These are phyloP conservation scores for Quadroppia sp. DNA, from an alignment of 2,888 invertebrate species.

Conservation along the genomic window DNA sequence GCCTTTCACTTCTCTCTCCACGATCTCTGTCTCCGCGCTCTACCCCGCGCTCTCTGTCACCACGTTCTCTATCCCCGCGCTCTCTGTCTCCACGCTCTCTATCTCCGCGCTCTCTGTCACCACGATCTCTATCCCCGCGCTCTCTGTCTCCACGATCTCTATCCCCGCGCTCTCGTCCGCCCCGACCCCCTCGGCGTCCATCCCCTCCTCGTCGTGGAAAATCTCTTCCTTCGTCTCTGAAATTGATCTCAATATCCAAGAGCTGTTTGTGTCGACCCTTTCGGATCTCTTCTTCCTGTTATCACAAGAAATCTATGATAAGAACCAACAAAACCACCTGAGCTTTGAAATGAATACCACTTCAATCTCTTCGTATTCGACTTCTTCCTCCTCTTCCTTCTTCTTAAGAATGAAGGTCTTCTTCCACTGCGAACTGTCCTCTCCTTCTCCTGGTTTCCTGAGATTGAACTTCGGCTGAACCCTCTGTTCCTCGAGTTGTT, in stretches of 20 bases:
- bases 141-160: slow-evolving; percentile 49
- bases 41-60: slow-evolving; percentile 51
- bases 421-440: slow-evolving; percentile 78
- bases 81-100: slow-evolving; percentile 48
- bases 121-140: slow-evolving; percentile 52
- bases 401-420: slow-evolving; percentile 58
- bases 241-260: slow-evolving; percentile 80
- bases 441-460: slow-evolving; percentile 90
- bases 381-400: slow-evolving; percentile 58
- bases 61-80: slow-evolving; percentile 49
- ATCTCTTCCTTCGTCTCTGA: slow-evolving; percentile 60
- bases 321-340: not conserved
- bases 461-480: slow-evolving; percentile 82
- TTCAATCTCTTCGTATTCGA: slow-evolving; percentile 58
- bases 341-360: slow-evolving; percentile 42
- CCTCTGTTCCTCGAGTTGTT: slow-evolving; percentile 67
- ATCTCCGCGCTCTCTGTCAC: slow-evolving; percentile 56
- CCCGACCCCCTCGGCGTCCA: slow-evolving; percentile 56
- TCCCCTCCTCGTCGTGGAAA: slow-evolving; percentile 65
- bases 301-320: not conserved
- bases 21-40: no score
- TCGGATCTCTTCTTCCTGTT: slow-evolving; percentile 46
- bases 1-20: slow-evolving; percentile 41
- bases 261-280: slow-evolving; percentile 74
- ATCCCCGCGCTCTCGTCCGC: slow-evolving; percentile 44